These are phyloP conservation scores for Heliocidaris tuberculata DNA, from an alignment of 35 echinoderm and acorn worm species.

Conservation along the genomic window DNA sequence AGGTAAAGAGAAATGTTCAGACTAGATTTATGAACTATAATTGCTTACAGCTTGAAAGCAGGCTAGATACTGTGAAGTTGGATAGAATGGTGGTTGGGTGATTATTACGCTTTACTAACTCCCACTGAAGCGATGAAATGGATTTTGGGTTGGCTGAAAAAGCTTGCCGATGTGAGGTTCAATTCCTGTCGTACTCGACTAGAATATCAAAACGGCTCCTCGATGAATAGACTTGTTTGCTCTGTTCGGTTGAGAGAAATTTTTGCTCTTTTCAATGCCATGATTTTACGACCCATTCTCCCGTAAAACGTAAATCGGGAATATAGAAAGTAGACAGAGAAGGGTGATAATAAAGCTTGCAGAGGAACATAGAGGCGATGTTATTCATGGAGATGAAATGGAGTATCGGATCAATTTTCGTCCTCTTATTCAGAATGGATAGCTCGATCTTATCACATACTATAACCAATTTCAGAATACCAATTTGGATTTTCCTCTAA, in stretches of 20 bases:
- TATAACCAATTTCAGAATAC: background rate
- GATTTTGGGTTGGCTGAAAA: constrained; percentile 20
- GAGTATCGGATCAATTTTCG: background rate
- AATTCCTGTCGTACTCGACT: background rate
- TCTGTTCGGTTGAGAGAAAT: background rate
- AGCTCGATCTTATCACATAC: background rate
- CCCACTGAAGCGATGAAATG: constrained; percentile 29
- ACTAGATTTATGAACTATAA: background rate
- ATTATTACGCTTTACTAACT: constrained; percentile 45
- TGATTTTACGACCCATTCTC: constrained; percentile 38
- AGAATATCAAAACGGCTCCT: background rate
- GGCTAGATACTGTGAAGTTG: too few species aligned
- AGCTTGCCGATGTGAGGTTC: background rate
- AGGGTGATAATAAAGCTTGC: background rate
- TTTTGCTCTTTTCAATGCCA: background rate
- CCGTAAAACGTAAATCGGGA: background rate
- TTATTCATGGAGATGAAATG: background rate
- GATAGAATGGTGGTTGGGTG: constrained; percentile 19
- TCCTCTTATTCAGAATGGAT: background rate
- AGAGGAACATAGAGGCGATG: background rate
- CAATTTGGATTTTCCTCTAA: background rate
- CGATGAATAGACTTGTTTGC: constrained; percentile 48
- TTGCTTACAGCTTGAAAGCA: background rate
- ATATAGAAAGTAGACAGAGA: background rate
- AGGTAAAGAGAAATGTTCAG: background rate